phyloP scores from a whole-genome alignment of 2,888 invertebrate genomes.

The Dimorphilus gyrociliatus region DNA sequence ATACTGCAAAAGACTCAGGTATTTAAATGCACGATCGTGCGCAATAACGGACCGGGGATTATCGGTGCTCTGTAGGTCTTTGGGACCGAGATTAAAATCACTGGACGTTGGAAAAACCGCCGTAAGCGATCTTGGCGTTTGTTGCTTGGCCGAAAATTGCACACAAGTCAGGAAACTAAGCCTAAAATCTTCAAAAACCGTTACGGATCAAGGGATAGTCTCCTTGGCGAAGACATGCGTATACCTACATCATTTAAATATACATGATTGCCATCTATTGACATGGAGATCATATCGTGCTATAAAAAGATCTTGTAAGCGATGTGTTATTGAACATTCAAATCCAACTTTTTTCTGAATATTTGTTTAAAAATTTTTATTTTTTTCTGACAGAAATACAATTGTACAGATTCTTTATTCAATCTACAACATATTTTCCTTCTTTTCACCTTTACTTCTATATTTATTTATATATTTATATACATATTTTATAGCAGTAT shows the following conservation, averaged over 20 bases:
- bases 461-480: too few relatives aligned
- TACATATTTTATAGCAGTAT: too few relatives aligned
- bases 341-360: constrained; percentile 73
- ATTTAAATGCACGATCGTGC: constrained; percentile 76
- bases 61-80: constrained; percentile 63
- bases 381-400: too few relatives aligned
- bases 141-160: constrained; percentile 56
- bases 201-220: constrained; percentile 73
- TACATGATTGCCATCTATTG: constrained; percentile 79
- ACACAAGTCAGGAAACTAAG: constrained; percentile 77
- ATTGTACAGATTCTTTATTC: too few relatives aligned
- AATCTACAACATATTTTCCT: too few relatives aligned
- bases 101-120: constrained; percentile 83
- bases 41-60: constrained; percentile 83
- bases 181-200: constrained; percentile 71
- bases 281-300: constrained; percentile 73
- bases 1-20: constrained; percentile 65
- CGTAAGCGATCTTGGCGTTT: constrained; percentile 70
- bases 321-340: constrained; percentile 83
- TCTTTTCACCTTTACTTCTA: too few relatives aligned
- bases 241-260: constrained; percentile 73
- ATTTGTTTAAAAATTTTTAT: too few relatives aligned
- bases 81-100: constrained; percentile 67
- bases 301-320: constrained; percentile 75
- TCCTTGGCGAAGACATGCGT: constrained; percentile 74